Evolutionary conservation across 1,140 invertebrate species (phyloP).

Genomic region (Drosophila sulfurigaster): DNA sequence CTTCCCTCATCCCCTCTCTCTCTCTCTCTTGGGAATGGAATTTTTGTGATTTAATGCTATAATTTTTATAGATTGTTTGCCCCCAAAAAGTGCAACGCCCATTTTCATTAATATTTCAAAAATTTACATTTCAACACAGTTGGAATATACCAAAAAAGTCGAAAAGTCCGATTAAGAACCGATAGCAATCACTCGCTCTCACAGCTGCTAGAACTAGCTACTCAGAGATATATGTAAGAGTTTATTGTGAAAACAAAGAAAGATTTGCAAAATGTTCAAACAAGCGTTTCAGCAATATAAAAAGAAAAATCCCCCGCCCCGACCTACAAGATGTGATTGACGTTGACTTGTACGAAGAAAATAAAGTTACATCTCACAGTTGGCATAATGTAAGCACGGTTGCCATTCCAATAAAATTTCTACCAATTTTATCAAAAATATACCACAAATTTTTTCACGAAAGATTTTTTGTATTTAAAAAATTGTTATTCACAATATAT

Average conservation of each 20-base stretch:
- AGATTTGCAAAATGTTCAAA: constrained; percentile 85
- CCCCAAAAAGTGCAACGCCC: constrained; percentile 6
- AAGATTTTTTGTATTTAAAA: too few relatives aligned
- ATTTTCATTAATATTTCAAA: constrained; percentile 32
- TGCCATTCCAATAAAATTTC: too few relatives aligned
- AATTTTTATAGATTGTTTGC: constrained; percentile 35
- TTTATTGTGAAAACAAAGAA: background rate
- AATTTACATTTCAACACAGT: too few relatives aligned
- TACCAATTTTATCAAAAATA: too few relatives aligned
- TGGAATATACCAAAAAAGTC: too few relatives aligned
- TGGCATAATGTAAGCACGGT: constrained; percentile 19
- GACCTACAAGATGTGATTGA: constrained; percentile 86
- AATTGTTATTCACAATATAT: too few relatives aligned
- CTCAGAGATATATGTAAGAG: too few relatives aligned
- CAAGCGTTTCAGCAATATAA: constrained; percentile 88
- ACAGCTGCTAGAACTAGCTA: too few relatives aligned
- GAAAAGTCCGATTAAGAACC: too few relatives aligned
- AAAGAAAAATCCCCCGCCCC: constrained; percentile 85
- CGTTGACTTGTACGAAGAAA: constrained; percentile 63
- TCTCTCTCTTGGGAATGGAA: constrained; percentile 10
- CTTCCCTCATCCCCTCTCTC: background rate
- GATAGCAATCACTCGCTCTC: too few relatives aligned
- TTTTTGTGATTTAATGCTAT: constrained; percentile 50
- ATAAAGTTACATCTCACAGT: background rate
- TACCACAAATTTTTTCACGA: too few relatives aligned